phyloP scores from a whole-genome alignment of 2,113 vertebrate genomes.

The Hiodon alosoides region DNA sequence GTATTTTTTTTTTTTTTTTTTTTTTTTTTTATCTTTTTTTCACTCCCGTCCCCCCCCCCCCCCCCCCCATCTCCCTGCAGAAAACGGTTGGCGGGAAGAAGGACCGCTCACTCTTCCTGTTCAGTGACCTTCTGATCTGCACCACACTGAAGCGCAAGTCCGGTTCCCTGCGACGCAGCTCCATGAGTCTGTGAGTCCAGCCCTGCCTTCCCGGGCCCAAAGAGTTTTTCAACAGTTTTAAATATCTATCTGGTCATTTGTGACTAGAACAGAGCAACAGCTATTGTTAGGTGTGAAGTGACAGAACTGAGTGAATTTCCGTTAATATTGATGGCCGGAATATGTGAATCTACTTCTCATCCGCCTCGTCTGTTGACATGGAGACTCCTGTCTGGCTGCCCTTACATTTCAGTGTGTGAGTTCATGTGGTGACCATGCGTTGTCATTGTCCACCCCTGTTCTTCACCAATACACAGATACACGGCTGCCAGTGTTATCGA shows the following conservation, averaged over 20 bases:
- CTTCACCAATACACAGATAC: slow-evolving; percentile 64
- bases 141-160: slow-evolving; percentile 96
- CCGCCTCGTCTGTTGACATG: too few species aligned
- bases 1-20: not conserved
- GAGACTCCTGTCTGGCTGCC: too few species aligned
- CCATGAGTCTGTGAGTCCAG: slow-evolving; percentile 88
- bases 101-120: slow-evolving; percentile 95
- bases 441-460: not conserved
- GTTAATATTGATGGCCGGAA: too few species aligned
- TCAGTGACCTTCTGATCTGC: slow-evolving; percentile 91
- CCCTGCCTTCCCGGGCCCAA: not conserved
- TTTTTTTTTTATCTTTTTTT: not conserved
- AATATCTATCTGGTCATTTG: not conserved
- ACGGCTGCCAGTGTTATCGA: slow-evolving; percentile 91
- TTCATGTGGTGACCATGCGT: not conserved
- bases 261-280: too few species aligned
- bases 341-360: too few species aligned
- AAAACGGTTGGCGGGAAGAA: slow-evolving; percentile 92
- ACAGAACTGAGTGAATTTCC: too few species aligned
- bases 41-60: not conserved
- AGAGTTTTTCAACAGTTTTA: not conserved
- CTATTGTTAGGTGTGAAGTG: too few species aligned
- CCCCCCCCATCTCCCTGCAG: slow-evolving; percentile 51
- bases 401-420: not conserved
- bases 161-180: slow-evolving; percentile 90